phyloP scores from a whole-genome alignment of 2,888 invertebrate species.

The Encarsia formosa region DNA sequence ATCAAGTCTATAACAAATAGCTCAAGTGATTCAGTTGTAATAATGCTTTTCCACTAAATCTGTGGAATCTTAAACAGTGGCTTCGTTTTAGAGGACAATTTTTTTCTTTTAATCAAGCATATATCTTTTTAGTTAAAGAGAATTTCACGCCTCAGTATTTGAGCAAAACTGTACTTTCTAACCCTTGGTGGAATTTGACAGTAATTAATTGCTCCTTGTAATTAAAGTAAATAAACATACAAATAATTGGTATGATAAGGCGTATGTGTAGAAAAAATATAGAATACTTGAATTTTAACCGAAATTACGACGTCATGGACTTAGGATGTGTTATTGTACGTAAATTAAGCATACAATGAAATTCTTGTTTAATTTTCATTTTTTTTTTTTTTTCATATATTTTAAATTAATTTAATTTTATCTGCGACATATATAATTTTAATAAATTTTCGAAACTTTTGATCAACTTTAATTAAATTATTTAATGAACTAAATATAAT shows the following conservation, averaged over 20 bases:
- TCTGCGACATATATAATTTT: slow-evolving; percentile 4
- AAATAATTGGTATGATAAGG: slow-evolving; percentile 32
- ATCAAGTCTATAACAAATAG: slow-evolving; percentile 12
- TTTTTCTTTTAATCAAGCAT: slow-evolving; percentile 12
- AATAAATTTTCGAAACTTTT: too few species aligned
- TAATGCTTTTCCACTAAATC: slow-evolving; percentile 15
- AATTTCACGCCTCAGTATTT: slow-evolving; percentile 23
- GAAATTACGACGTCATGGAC: slow-evolving; percentile 20
- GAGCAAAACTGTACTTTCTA: slow-evolving; percentile 18
- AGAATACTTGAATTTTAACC: slow-evolving; percentile 36
- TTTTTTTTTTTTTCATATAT: slow-evolving; percentile 9
- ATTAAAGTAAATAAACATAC: slow-evolving; percentile 36
- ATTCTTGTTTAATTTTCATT: slow-evolving; percentile 24
- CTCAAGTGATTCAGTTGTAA: slow-evolving; percentile 13
- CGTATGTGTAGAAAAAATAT: slow-evolving; percentile 34
- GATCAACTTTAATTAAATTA: slow-evolving; percentile 3
- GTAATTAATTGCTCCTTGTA: slow-evolving; percentile 14
- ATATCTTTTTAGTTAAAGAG: slow-evolving; percentile 10
- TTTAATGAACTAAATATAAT: slow-evolving; percentile 5
- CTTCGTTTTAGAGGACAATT: slow-evolving; percentile 10
- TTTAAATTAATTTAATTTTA: background rate
- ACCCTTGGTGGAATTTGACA: slow-evolving; percentile 6
- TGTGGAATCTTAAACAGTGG: slow-evolving; percentile 17
- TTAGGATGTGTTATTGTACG: slow-evolving; percentile 24
- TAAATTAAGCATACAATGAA: slow-evolving; percentile 28